Evolutionary conservation across 1,140 invertebrate species (phyloP), one percentile per base, ranked within the genome.

Genomic region (Bombus polaris): DNA sequence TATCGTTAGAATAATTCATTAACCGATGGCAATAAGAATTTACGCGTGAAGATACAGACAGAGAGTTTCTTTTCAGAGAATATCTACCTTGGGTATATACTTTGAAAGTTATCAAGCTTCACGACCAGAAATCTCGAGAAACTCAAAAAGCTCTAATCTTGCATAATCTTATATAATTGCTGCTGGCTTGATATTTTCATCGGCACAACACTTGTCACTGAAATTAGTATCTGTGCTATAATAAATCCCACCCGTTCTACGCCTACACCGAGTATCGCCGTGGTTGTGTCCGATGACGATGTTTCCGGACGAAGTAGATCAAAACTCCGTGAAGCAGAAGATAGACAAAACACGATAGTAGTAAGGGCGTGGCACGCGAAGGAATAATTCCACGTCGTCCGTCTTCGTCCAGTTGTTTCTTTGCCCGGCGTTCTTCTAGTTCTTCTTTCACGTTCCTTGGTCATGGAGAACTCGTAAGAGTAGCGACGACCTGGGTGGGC

Each of bases 401-500:
- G 47, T 79, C 81, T 79, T 86, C 68, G 57, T 74, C 57, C 66
- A 53, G 5, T 65, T 74, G n/a, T 47, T 32, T 71, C 47, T 53
- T 70, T 53, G 42, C 25, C 37, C 22, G 15, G 22, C 35, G 35
- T 15, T 32, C 47, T 28, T 47, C 5, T 37, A 42, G n/a, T 15
- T 62, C 70, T 18, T 28, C 71, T 59, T 68, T 32, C 68, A 62
- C 70, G 76, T 72, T 37, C 25, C 47, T 59, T n/a, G 70, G 66
- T 22, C 70, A 44, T 35, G 18, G 32, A 32, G n/a, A 28, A 32
- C 53, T 62, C 53, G 71, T 39, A n/a, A 47, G 35, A 42, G n/a
- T 22, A n/a, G 3, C 25, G 39, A 70, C 83, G 76, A 89, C 90
- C 57, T 92, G 92, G 91, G 92, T 92, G 92, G 91, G 65, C 90